These are phyloP conservation scores for Scrobipalpa atriplicella DNA, from an alignment of 2,888 invertebrate genomes.

Conservation along the genomic window DNA sequence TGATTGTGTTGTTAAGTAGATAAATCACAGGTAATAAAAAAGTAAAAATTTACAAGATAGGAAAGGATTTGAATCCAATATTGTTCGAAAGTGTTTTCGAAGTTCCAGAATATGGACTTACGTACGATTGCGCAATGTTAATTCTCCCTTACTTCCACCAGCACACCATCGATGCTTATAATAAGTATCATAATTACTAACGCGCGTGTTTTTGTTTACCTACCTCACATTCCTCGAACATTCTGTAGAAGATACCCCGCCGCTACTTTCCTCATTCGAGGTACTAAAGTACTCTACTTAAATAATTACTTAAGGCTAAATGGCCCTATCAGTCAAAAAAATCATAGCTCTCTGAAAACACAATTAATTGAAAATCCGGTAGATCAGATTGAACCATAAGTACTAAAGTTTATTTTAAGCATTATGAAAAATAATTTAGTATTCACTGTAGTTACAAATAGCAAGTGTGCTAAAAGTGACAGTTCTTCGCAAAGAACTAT, in stretches of 20 bases:
- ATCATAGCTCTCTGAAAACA: too few species aligned
- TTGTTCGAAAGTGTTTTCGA: not conserved
- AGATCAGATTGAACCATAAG: too few species aligned
- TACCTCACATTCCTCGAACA: conserved; percentile 33
- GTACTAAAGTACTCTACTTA: conserved; percentile 20
- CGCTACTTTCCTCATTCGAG: not conserved
- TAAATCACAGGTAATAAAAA: not conserved
- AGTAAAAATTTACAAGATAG: not conserved
- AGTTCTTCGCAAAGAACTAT: too few species aligned
- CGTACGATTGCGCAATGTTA: conserved; percentile 40
- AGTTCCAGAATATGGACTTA: not conserved
- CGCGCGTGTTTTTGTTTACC: conserved; percentile 7
- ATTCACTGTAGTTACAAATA: too few species aligned
- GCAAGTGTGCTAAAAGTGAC: too few species aligned
- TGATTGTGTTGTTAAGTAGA: not conserved
- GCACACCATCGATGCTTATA: conserved; percentile 28
- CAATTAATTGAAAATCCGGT: too few species aligned
- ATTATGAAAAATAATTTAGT: too few species aligned
- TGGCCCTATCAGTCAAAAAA: too few species aligned
- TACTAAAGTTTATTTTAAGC: too few species aligned
- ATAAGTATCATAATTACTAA: conserved; percentile 14
- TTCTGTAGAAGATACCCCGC: not conserved
- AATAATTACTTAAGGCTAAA: conserved; percentile 12
- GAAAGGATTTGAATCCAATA: not conserved
- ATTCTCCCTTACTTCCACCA: conserved; percentile 37